Conservation (phyloP, 2,113 vertebrate species). For the Dipodomys ordii region DNA sequence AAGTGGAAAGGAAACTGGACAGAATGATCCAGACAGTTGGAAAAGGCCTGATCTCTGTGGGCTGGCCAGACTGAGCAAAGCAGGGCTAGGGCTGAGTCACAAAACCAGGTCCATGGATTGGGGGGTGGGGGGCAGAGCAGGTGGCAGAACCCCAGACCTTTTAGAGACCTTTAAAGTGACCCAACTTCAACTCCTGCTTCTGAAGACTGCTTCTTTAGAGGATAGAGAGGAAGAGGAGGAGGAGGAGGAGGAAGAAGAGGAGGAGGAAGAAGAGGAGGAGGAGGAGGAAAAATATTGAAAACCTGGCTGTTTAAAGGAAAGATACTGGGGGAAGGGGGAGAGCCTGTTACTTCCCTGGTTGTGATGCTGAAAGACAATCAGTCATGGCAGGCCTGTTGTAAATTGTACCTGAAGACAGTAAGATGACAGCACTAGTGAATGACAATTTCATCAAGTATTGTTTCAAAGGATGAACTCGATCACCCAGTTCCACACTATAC, state of each 20-base stretch:
- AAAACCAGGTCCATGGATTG: not conserved
- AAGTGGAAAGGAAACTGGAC: not conserved
- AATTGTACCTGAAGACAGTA: not conserved
- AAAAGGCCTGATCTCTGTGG: not conserved
- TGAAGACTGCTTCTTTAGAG: not conserved
- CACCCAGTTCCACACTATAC: not conserved
- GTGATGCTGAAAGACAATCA: not conserved
- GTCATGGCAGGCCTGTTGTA: accelerated
- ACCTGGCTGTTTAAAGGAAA: not conserved
- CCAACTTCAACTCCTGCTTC: not conserved
- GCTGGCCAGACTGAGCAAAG: not conserved
- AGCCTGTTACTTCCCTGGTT: not conserved
- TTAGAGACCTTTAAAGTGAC: not conserved
- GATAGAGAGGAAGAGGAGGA: too few species aligned
- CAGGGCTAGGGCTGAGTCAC: not conserved
- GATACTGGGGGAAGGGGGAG: too few species aligned
- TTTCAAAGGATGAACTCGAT: not conserved
- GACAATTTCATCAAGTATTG: not conserved
- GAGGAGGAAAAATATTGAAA: not conserved
- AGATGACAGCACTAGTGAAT: not conserved
- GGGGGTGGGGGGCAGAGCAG: not conserved
- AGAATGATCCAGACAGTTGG: not conserved
- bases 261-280: not conserved
- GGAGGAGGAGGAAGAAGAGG: not conserved
- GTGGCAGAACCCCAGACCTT: not conserved